Evolutionary conservation across 2,113 vertebrate species (phyloP), one percentile per base, ranked within the genome.

Genomic region (Pelvicachromis taeniatus): DNA sequence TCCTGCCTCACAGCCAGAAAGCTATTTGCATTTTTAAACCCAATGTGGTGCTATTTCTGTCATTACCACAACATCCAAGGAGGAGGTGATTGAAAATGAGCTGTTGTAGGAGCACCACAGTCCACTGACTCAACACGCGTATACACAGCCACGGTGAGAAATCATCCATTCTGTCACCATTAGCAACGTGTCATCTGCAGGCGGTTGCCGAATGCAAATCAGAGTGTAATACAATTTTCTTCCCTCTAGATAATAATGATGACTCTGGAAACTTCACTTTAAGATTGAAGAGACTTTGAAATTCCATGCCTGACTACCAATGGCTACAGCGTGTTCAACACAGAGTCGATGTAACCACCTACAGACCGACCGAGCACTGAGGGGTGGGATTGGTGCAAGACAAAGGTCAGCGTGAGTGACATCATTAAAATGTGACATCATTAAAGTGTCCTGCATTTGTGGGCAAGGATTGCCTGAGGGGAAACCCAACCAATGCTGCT

Each of bases 401-500:
- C 89, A 92, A 93, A 94, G 94, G 93, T 95, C 93, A 91, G 77
- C 6, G 3, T 6, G 38, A 77, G 91, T 94, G 94, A 95, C 92
- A 95, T 94, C 94, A 94, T 94, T 94, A 92, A 92, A 94, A 89
- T 87, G 92, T 94, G 92, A 93, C 93, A 94, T 93, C 91, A 93
- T 91, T 91, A 88, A 91, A 94, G 89, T 89, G 77, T 91, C 87
- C 90, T 89, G 89, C 91, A 93, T 82, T 68, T 89, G 54, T 82
- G 88, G 82, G 80, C 89, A 85, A 93, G 80, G 61, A 54, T 2
- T 21, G 86, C 92, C 89, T 85, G 54, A 83, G 86, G 91, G 90
- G 58, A 90, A 89, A 84, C 88, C 91, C 82, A 23, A 82, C 73
- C 75, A 81, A 33, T 81, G 45, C 75, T 63, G 78, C 77, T 73